Evolutionary conservation across 1,140 invertebrate species (phyloP).

Genomic region (Nephila pilipes): DNA sequence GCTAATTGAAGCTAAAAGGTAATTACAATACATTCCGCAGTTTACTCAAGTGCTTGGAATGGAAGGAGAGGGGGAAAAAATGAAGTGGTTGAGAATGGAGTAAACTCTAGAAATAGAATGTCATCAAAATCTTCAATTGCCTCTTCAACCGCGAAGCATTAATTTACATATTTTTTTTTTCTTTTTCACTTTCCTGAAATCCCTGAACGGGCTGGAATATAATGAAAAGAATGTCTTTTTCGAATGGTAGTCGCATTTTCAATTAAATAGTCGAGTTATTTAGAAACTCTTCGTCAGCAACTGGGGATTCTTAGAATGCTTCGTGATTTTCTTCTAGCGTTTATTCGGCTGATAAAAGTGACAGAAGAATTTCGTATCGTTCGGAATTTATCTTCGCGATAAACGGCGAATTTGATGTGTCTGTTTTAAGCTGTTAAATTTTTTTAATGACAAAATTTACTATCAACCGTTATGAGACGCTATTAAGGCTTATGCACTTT

Average conservation of each 20-base stretch:
- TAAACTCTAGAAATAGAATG: not conserved
- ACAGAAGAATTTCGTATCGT: not conserved
- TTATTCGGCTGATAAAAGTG: not conserved
- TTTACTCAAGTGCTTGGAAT: not conserved
- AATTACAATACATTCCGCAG: slow-evolving; percentile 41
- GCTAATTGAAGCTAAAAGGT: slow-evolving; percentile 32
- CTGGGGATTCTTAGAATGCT: not conserved
- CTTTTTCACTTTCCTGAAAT: not conserved
- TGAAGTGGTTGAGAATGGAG: not conserved
- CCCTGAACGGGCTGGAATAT: not conserved
- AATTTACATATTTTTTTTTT: not conserved
- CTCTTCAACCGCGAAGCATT: slow-evolving; percentile 3
- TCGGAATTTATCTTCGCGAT: not conserved
- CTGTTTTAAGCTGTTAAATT: too few species aligned
- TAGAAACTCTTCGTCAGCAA: not conserved
- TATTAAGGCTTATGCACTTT: too few species aligned
- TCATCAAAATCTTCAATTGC: slow-evolving; percentile 32
- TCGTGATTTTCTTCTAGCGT: not conserved
- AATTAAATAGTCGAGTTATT: not conserved
- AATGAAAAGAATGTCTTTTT: slow-evolving; percentile 17
- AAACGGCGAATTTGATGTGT: not conserved
- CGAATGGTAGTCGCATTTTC: not conserved
- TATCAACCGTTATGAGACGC: too few species aligned
- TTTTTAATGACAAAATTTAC: too few species aligned
- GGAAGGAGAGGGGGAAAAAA: not conserved